Conservation (phyloP, 2,888 invertebrate genomes). For the Terebella lapidaria region DNA sequence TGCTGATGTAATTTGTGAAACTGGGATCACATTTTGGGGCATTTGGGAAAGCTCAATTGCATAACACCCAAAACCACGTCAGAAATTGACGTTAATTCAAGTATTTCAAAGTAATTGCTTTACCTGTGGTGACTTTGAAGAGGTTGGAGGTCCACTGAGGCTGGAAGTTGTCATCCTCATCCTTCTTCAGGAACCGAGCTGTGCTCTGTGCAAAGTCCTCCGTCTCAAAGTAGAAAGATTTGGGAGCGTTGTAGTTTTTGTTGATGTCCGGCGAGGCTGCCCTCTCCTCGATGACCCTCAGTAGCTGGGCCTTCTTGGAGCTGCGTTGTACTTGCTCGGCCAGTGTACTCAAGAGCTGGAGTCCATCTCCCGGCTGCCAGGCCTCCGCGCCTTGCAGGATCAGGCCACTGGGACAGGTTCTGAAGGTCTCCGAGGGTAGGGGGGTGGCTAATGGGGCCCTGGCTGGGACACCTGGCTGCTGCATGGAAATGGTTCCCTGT, state of each 20-base stretch:
- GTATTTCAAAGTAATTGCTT: too few species aligned
- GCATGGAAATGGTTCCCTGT: too few species aligned
- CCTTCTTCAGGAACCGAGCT: background rate
- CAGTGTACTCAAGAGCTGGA: background rate
- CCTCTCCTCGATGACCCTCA: background rate
- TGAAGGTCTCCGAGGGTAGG: background rate
- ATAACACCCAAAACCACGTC: too few species aligned
- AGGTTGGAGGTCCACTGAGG: constrained; percentile 1
- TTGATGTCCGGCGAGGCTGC: constrained; percentile 17
- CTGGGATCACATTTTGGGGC: too few species aligned
- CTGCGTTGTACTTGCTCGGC: background rate
- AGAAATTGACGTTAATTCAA: too few species aligned
- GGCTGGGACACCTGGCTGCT: too few species aligned
- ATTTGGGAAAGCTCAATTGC: too few species aligned
- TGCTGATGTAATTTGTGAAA: too few species aligned
- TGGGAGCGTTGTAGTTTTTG: constrained; percentile 22
- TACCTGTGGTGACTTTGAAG: background rate
- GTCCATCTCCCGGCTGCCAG: background rate
- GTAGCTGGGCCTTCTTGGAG: background rate
- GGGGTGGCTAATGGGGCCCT: too few species aligned
- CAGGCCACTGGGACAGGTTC: background rate
- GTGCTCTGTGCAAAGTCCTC: constrained; percentile 4
- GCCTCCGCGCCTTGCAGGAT: background rate
- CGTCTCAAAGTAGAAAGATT: constrained; percentile 5
- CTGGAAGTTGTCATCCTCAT: background rate